Percentiles rank a stretch among this genome's conserved stretches.
phyloP scores from a whole-genome alignment of 2,113 vertebrate genomes.

The Gulo gulo region DNA sequence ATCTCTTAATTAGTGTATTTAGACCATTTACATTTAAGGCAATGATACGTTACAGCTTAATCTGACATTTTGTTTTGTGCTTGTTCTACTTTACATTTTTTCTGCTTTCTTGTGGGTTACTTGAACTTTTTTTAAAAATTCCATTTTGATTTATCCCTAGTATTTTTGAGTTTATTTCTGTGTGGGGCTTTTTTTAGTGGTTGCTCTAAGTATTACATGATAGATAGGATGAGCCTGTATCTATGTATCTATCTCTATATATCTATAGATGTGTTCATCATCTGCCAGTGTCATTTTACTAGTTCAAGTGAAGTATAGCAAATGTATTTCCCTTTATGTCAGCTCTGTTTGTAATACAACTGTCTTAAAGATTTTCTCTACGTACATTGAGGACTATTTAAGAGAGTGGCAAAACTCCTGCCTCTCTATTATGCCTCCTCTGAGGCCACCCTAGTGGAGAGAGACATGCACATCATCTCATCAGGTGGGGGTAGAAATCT shows the following conservation, averaged over 20 bases:
- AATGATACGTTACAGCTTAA: neutral
- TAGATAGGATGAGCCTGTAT: neutral
- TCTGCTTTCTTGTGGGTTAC: neutral
- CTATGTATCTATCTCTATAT: neutral
- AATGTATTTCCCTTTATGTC: neutral
- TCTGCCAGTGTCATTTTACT: neutral
- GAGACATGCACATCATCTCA: neutral
- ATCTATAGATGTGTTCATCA: neutral
- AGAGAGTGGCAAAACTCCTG: neutral
- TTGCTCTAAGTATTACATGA: neutral
- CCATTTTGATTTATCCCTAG: neutral
- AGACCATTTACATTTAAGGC: neutral
- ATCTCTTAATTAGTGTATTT: neutral
- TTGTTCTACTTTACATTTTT: neutral
- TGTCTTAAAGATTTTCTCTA: neutral
- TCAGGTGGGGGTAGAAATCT: neutral
- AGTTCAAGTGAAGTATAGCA: neutral
- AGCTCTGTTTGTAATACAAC: neutral
- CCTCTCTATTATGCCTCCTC: neutral
- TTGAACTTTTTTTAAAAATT: neutral
- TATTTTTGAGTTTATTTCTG: neutral
- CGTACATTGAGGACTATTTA: neutral
- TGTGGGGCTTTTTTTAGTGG: neutral
- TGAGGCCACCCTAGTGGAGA: neutral
- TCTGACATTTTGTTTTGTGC: neutral